Conservation (phyloP, 2,797 vertebrate genomes). For the Bradypus variegatus region DNA sequence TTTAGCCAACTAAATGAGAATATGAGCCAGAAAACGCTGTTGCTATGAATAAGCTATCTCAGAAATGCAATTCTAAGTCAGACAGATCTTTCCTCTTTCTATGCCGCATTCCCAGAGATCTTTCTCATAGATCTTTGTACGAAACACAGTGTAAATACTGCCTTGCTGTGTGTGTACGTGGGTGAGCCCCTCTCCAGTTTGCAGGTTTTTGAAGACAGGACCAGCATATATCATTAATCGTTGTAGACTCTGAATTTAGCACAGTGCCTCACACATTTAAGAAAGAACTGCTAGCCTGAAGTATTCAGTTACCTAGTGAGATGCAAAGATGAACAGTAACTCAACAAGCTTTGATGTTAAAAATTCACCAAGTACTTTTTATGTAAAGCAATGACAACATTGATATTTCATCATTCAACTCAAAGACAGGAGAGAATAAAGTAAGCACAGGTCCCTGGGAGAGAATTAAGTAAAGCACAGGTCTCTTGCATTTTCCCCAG, state of each 20-base stretch:
- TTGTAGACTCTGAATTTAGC: neutral
- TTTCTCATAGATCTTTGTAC: no score
- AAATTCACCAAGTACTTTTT: neutral
- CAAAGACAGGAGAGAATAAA: neutral
- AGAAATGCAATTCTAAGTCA: neutral
- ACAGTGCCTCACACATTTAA: neutral
- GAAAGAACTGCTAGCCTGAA: neutral
- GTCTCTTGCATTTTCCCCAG: neutral
- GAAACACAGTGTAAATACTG: no score
- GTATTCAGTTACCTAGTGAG: no score
- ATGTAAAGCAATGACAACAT: neutral
- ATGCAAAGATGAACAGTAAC: no score
- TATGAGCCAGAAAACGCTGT: fast-evolving
- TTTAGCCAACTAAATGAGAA: neutral
- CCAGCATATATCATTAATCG: no score
- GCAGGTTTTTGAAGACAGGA: neutral
- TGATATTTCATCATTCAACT: neutral
- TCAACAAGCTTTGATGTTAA: neutral
- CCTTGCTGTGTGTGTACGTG: no score
- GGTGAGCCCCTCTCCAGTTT: neutral
- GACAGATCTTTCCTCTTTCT: neutral
- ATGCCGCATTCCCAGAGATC: fast-evolving
- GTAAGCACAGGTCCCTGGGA: neutral
- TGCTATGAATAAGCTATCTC: neutral
- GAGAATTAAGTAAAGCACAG: neutral